A percentile compares a stretch with the other conserved stretches of the same genome.
phyloP scores from a whole-genome alignment of 2,888 invertebrate genomes.

The Leucophenga montana region DNA sequence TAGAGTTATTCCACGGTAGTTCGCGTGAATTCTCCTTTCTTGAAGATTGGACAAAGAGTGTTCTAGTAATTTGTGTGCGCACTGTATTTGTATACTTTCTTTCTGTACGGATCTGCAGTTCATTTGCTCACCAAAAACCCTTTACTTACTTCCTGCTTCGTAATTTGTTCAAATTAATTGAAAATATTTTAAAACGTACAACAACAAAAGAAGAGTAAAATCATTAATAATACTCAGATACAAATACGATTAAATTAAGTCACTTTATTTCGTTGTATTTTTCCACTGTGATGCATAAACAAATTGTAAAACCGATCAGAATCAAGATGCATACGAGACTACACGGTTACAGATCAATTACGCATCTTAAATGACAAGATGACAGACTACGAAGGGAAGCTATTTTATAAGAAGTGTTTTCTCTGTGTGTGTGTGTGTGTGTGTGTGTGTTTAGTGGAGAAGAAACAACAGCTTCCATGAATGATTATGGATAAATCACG shows the following conservation, averaged over 20 bases:
- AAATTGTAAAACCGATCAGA: slow-evolving; percentile 15
- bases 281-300: slow-evolving; percentile 9
- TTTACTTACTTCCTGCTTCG: background rate
- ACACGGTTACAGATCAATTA: slow-evolving; percentile 56
- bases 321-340: background rate
- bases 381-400: slow-evolving; percentile 27
- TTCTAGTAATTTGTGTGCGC: no score
- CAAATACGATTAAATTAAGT: background rate
- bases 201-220: slow-evolving; percentile 47
- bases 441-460: background rate
- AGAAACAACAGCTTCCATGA: no score
- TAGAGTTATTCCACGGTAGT: no score
- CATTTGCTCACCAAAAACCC: no score
- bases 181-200: slow-evolving; percentile 59
- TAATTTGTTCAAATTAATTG: slow-evolving; percentile 64
- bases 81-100: no score
- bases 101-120: no score
- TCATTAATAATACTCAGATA: slow-evolving; percentile 63
- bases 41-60: no score
- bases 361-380: slow-evolving; percentile 32
- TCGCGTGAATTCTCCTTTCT: no score
- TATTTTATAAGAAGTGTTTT: background rate
- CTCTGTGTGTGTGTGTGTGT: slow-evolving; percentile 26
- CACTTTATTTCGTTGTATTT: slow-evolving; percentile 38
- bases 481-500: slow-evolving; percentile 61